Evolutionary conservation across 2,797 vertebrate genomes (phyloP), one percentile per base, ranked within the genome.

Genomic region (Tapera naevia): DNA sequence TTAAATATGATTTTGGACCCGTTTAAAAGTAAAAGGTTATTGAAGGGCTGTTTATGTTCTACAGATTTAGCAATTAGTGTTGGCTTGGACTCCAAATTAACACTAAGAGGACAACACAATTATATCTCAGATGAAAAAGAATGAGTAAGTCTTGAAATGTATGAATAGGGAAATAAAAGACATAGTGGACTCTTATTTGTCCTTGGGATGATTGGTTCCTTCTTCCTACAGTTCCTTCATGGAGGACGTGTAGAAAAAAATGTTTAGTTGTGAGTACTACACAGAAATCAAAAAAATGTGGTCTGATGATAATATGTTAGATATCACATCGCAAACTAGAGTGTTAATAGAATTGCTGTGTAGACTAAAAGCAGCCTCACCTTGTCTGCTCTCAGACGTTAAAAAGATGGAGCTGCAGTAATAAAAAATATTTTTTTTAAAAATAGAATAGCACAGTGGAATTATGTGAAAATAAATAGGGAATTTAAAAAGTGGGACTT

Each of bases 401-500:
- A 33, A 61, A 78, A 50, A 74, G 57, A 80, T 95, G 83, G 62
- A 81, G 65, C 70, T 21, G 2, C 73, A 69, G 70, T 61, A 86
- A 32, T 83, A 86, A 87, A 65, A 78, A 46, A 83, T 60, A 45
- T n/a, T 74, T 27, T 27, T 74, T 24, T 2, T 37, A 58, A 72
- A 57, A 70, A 24, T 7, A 60, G 13, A 7, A 17, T 30, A 45
- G 45, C 85, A 56, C 48, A n/a, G 35, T 57, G 82, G 75, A 86
- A 74, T 95, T 83, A 91, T 16, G 23, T 5, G 8, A 88, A 84
- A 65, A 88, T 80, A 89, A 94, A 92, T 11, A 51, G 24, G 61
- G 83, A 91, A 32, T 93, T 88, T 83, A 65, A 86, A 35, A 70
- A 86, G 33, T 46, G 50, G 61, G 41, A n/a, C 91, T 83, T 72